Conservation (phyloP, 92 coral and sea anemone genomes). For the Epizoanthus rinbou region DNA sequence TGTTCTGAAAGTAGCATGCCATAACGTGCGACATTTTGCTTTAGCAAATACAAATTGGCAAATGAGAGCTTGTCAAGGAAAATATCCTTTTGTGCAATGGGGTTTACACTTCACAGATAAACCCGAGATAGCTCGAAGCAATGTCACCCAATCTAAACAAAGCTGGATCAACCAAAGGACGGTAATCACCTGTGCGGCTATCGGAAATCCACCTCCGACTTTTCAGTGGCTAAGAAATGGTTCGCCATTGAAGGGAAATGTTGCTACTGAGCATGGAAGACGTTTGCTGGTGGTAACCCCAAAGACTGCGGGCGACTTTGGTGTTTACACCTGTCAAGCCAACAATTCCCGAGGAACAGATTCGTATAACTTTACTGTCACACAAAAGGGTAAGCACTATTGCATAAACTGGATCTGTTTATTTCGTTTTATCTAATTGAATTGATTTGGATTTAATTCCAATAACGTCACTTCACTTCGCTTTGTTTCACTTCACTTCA, state of each 20-base stretch:
- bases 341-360: neutral
- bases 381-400: neutral
- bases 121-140: neutral
- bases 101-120: neutral
- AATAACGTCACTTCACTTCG: too few species aligned
- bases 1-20: too few species aligned
- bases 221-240: neutral
- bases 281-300: neutral
- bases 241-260: neutral
- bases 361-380: neutral
- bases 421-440: too few species aligned
- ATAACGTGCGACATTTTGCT: too few species aligned
- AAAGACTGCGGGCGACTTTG: neutral
- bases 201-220: slow-evolving; percentile 9
- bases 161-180: neutral
- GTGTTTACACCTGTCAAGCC: slow-evolving; percentile 4
- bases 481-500: too few species aligned
- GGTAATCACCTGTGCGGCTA: neutral
- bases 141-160: neutral
- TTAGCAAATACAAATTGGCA: too few species aligned
- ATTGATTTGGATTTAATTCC: too few species aligned
- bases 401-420: too few species aligned
- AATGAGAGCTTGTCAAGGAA: too few species aligned
- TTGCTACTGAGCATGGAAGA: neutral
- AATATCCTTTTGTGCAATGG: too few species aligned